These are phyloP conservation scores for Lasioglossum morio DNA, from an alignment of 2,888 invertebrate genomes.

Conservation along the genomic window DNA sequence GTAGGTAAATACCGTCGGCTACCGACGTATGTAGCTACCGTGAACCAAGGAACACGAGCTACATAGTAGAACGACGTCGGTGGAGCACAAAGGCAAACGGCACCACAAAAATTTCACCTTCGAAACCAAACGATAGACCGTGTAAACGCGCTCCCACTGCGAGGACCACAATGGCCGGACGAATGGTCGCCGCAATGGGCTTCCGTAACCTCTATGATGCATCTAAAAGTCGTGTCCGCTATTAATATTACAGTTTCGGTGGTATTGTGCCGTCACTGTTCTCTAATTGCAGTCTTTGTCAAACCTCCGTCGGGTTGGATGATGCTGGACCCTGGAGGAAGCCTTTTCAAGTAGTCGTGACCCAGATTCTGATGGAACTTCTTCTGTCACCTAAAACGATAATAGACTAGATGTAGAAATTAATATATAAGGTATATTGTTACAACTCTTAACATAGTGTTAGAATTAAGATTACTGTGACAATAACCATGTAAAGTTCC, in stretches of 20 bases:
- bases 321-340: background rate
- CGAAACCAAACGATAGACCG: slow-evolving; percentile 49
- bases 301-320: slow-evolving; percentile 13
- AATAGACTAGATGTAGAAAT: background rate
- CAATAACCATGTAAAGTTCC: no score
- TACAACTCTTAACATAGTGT: no score
- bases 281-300: slow-evolving; percentile 49
- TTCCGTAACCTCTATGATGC: slow-evolving; percentile 65
- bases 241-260: slow-evolving; percentile 73
- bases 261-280: slow-evolving; percentile 59
- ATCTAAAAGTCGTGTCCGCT: slow-evolving; percentile 69
- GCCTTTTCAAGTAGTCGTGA: background rate
- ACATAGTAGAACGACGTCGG: slow-evolving; percentile 50
- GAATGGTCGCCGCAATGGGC: slow-evolving; percentile 65
- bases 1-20: slow-evolving; percentile 70
- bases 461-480: no score
- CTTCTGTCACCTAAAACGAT: background rate
- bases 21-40: slow-evolving; percentile 54
- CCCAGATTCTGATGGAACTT: slow-evolving; percentile 19
- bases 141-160: slow-evolving; percentile 73
- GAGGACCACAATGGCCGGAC: slow-evolving; percentile 72
- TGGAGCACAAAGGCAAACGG: slow-evolving; percentile 44
- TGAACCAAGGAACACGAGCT: slow-evolving; percentile 24
- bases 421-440: no score
- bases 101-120: slow-evolving; percentile 22